Evolutionary conservation across 64 coral and sea anemone genomes (phyloP).

Genomic region (Platygyra sinensis): DNA sequence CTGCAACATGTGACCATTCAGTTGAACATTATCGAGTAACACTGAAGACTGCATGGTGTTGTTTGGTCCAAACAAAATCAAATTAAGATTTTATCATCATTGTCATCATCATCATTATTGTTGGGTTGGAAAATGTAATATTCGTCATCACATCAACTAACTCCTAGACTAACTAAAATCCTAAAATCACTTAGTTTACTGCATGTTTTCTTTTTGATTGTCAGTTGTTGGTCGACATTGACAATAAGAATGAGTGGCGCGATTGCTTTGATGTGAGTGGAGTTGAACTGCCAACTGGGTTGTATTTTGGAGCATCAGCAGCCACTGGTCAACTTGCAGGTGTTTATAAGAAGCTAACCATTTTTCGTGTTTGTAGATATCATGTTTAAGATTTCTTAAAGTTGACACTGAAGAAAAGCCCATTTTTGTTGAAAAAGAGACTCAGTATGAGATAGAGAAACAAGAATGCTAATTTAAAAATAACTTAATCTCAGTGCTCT

Average conservation of each 20-base stretch:
- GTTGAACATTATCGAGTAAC: no score
- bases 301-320: constrained; percentile 87
- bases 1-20: no score
- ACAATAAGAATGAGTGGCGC: constrained; percentile 85
- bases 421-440: no score
- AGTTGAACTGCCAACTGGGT: constrained; percentile 84
- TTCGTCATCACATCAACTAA: background rate
- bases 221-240: constrained; percentile 86
- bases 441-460: background rate
- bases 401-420: no score
- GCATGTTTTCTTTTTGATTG: background rate
- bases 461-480: background rate
- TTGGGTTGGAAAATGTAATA: no score
- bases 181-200: no score
- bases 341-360: background rate
- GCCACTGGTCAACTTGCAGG: constrained; percentile 95
- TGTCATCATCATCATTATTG: no score
- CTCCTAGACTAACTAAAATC: no score
- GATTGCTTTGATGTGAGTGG: constrained; percentile 83
- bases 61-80: no score
- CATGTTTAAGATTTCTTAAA: background rate
- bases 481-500: no score
- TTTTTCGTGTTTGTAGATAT: background rate
- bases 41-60: no score
- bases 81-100: no score